Conservation (phyloP, 2,113 vertebrate species). For the Neolamprologus kungweensis region DNA sequence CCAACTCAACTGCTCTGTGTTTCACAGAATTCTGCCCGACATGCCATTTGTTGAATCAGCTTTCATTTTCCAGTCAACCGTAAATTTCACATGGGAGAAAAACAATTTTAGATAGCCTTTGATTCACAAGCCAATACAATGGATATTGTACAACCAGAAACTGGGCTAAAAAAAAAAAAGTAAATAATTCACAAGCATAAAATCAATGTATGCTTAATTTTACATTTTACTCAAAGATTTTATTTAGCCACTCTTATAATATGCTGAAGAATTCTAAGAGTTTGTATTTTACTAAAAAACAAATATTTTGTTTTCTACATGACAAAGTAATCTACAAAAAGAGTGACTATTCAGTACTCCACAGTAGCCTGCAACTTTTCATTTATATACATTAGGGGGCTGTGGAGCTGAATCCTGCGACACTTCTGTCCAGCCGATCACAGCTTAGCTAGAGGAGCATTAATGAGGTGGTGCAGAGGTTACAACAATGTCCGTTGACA, state of each 20-base stretch:
- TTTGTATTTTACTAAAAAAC: background rate
- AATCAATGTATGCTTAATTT: background rate
- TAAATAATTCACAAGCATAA: background rate
- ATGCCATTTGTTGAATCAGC: slow-evolving; percentile 7
- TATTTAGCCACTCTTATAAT: background rate
- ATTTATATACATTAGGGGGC: background rate
- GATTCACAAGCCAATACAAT: background rate
- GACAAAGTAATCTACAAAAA: background rate
- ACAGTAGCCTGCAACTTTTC: background rate
- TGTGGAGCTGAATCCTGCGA: background rate
- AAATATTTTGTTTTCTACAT: background rate
- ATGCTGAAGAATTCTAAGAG: background rate
- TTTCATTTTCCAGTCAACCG: slow-evolving; percentile 15
- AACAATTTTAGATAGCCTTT: background rate
- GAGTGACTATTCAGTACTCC: background rate
- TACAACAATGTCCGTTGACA: background rate
- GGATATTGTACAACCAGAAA: background rate
- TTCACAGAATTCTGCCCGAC: slow-evolving; percentile 24
- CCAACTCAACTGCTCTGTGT: slow-evolving; percentile 32
- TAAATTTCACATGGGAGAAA: background rate
- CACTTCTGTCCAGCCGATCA: background rate
- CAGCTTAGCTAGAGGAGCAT: background rate
- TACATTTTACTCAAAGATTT: background rate
- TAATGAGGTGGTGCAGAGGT: slow-evolving; percentile 6
- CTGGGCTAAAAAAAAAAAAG: background rate